Base-by-base conservation (phyloP, 2,797 vertebrate genomes). In the Xenopus petersii region DNA sequence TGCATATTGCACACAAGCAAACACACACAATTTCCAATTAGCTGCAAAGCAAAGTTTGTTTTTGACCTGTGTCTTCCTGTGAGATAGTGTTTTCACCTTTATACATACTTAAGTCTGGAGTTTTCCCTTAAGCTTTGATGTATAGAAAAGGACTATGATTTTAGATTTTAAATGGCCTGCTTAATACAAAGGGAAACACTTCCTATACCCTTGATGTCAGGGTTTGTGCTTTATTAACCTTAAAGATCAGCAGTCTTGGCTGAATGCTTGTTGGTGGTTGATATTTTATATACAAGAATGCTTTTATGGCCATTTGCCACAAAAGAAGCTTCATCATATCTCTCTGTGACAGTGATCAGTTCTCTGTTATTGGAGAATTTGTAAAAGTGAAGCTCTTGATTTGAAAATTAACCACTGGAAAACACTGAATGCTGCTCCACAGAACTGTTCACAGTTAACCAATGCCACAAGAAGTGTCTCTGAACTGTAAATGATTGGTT, bases 401-500 rank as follows among this genome's bases (percentile, higher is more conserved):
- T 4, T 0, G 15, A 8, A 64, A 24, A 10, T 64, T 64, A 72
- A 64, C 36, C 36, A 49, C n/a, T 47, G 5, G 11, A 2, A 16
- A 10, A 33, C 7, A 5, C 0, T 5, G 26, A 24, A 8, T 16
- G 1, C 17, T 42, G 13, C 4, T 17, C 42, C 33, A 59, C 12
- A 15, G 56, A 67, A 67, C 12, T 30, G 42, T 17, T 47, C 64
- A 7, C 9, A n/a, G 17, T 24, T 21, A 17, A 58, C 7, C 11
- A 26, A 48, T 16, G 36, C 56, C 64, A 62, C 51, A 15, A 60
- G 56, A 60, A 61, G 48, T 60, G 48, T 60, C 46, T 0, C 64
- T 62, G 24, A 67, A 42, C 47, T 54, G 46, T 56, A 64, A 75
- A 75, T 67, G 17, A 59, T 68, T 26, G 49, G 17, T 33, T 21